Conservation (phyloP, 2,113 vertebrate species). For the Silurus meridionalis region DNA sequence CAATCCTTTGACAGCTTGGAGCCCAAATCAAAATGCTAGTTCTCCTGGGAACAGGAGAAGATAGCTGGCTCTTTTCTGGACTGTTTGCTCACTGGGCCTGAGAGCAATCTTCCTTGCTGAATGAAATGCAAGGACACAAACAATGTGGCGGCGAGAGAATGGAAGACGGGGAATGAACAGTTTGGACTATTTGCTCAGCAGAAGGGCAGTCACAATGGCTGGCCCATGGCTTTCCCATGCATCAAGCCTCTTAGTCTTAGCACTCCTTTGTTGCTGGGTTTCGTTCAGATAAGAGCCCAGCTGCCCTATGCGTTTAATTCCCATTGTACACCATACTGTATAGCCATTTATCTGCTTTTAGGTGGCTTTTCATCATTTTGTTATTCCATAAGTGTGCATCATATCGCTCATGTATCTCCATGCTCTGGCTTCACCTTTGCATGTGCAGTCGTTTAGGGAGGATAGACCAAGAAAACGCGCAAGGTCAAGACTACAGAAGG, state of each 20-base stretch:
- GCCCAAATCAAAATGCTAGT: constrained; percentile 99
- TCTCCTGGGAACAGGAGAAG: constrained; percentile 98
- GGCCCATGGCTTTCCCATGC: constrained; percentile 98
- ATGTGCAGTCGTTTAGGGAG: constrained; percentile 67
- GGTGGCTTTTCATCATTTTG: constrained; percentile 55
- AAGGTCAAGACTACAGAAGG: constrained; percentile 57
- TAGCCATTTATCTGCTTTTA: constrained; percentile 74
- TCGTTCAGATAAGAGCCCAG: constrained; percentile 94
- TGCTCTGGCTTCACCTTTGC: constrained; percentile 63
- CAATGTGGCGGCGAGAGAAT: constrained; percentile 99
- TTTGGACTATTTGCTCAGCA: constrained; percentile 99
- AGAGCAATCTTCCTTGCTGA: constrained; percentile 98
- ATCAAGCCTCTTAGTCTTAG: constrained; percentile 89
- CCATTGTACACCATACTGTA: constrained; percentile 76
- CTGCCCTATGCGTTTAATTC: constrained; percentile 86
- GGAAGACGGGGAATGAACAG: constrained; percentile 99
- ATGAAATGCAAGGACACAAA: constrained; percentile 99
- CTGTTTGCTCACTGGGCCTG: constrained; percentile 99
- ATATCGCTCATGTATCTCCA: constrained; percentile 63
- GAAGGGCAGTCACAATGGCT: constrained; percentile 98
- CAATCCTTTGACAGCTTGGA: constrained; percentile 99
- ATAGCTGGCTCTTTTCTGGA: constrained; percentile 98
- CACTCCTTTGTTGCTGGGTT: constrained; percentile 90
- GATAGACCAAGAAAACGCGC: constrained; percentile 55
- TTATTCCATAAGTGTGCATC: constrained; percentile 61